Evolutionary conservation across 2,113 vertebrate genomes (phyloP), one percentile per base, ranked within the genome.

Genomic region (Vulpes vulpes): DNA sequence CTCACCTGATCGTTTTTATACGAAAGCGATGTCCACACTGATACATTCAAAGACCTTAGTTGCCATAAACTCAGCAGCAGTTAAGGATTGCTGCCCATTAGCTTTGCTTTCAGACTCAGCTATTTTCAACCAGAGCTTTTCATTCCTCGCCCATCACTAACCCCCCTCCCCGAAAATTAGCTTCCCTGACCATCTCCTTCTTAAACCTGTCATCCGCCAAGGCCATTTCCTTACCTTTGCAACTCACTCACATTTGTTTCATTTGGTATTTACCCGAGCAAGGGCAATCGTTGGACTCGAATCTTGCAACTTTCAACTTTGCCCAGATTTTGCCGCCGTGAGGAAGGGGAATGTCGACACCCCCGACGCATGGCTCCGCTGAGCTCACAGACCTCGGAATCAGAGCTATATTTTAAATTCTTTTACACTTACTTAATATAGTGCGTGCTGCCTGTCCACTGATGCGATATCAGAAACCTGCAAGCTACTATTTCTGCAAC

Each of bases 401-500:
- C 95, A 67, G 78, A 91, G 97, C 97, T 97, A 35, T 96, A 98
- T 97, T 97, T 97, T 98, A 97, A 97, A 98, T 97, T 98, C 97
- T 98, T 98, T 98, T 97, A 98, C 98, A 98, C 98, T 98, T 98
- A 98, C 98, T 98, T 98, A 98, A 98, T 98, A 97, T 79, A 98
- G 98, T 97, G 97, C 96, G 89, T 98, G 98, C 98, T 95, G 98
- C 97, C 98, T 97, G 98, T 98, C 98, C 98, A 98, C 98, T 97
- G 98, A 98, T 98, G 98, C 97, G 97, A 92, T 98, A 98, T 98
- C 98, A 98, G 98, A 98, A 98, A 98, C 98, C 98, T 98, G 98
- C 97, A 97, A 98, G 98, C 98, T 98, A 98, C 98, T 98, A 98
- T 98, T 98, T 98, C 98, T 98, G 98, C 99, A 99, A 99, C 98